These are phyloP conservation scores for Cataglyphis hispanica DNA, from an alignment of 1,140 invertebrate species.

Conservation along the genomic window DNA sequence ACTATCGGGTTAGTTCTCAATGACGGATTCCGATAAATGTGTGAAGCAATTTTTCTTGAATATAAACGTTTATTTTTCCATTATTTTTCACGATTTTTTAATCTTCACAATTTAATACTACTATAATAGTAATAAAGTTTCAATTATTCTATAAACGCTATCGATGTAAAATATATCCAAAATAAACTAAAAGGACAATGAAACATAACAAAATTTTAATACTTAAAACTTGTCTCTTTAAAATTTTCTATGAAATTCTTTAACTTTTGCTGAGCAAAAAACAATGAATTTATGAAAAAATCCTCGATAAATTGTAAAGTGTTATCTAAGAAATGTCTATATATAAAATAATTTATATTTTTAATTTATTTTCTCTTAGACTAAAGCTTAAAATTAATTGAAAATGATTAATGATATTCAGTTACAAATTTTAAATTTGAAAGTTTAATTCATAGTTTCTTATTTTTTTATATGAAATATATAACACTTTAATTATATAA, in stretches of 20 bases:
- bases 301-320: background rate
- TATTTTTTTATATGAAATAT: background rate
- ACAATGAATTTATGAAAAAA: background rate
- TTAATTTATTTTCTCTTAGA: background rate
- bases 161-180: background rate
- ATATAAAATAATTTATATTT: background rate
- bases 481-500: background rate
- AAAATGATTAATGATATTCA: background rate
- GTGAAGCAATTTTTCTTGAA: background rate
- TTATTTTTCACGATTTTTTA: conserved; percentile 18
- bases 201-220: background rate
- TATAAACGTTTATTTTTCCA: conserved; percentile 13
- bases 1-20: conserved; percentile 18
- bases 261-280: background rate
- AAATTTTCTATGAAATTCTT: background rate
- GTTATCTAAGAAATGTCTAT: background rate
- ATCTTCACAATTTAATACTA: background rate
- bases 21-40: conserved; percentile 12
- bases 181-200: background rate
- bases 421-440: background rate
- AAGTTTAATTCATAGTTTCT: background rate
- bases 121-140: background rate
- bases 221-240: background rate
- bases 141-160: background rate
- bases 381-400: background rate